phyloP scores from a whole-genome alignment of 2,113 vertebrate genomes.

The Psettodes erumei region DNA sequence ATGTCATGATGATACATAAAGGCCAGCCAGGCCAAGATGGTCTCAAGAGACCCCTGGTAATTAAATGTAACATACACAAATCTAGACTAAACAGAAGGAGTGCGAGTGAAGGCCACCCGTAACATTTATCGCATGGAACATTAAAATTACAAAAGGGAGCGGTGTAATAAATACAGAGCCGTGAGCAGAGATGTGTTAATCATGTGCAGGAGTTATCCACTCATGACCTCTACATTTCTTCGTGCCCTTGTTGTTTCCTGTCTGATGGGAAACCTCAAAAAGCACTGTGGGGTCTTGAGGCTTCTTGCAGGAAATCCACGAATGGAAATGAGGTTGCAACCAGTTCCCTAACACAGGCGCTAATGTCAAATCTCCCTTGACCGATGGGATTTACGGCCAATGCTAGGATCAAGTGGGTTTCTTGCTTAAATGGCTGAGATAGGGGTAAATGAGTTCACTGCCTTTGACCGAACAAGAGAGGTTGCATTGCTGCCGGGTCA shows the following conservation, averaged over 20 bases:
- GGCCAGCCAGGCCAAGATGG: conserved; percentile 2
- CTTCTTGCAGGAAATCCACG: conserved; percentile 58
- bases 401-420: conserved; percentile 52
- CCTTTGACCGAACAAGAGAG: conserved; percentile 31
- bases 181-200: conserved; percentile 63
- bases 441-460: conserved; percentile 68
- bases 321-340: conserved; percentile 49
- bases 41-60: conserved; percentile 38
- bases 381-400: conserved; percentile 49
- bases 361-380: conserved; percentile 70
- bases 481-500: conserved; percentile 52
- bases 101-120: conserved; percentile 4
- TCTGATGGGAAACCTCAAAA: conserved; percentile 44
- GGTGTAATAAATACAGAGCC: conserved; percentile 51
- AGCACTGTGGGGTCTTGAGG: conserved; percentile 30
- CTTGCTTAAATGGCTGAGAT: conserved; percentile 28
- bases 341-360: conserved; percentile 37
- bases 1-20: conserved; percentile 14
- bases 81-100: conserved; percentile 54
- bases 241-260: conserved; percentile 48
- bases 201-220: conserved; percentile 34
- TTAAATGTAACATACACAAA: conserved; percentile 50
- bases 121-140: conserved; percentile 47
- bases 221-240: conserved; percentile 32
- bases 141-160: conserved; percentile 50